Evolutionary conservation across 2,797 vertebrate species (phyloP).

Genomic region (Pangasius krempfi): DNA sequence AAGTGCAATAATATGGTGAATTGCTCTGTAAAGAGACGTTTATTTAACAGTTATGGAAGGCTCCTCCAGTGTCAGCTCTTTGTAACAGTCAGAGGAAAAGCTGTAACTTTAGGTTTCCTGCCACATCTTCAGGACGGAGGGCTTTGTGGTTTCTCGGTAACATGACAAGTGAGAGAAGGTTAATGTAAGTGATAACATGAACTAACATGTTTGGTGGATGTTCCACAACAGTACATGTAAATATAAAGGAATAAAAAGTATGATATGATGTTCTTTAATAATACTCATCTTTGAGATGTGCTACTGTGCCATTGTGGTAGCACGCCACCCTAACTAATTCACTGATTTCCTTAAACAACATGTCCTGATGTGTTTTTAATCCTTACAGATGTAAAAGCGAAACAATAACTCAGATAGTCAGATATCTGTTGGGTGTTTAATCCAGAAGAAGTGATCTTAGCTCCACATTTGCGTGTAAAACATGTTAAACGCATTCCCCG

Average conservation of each 20-base stretch:
- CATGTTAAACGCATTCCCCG: neutral
- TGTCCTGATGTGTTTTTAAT: neutral
- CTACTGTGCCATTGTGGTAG: neutral
- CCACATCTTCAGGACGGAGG: too few species aligned
- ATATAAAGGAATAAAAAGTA: neutral
- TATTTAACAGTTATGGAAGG: too few species aligned
- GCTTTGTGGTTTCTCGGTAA: neutral
- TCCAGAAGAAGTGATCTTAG: neutral
- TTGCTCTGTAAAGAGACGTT: neutral
- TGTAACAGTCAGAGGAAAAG: neutral
- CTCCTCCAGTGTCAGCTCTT: neutral
- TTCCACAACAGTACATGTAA: neutral
- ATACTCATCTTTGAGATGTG: neutral
- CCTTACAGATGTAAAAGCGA: neutral
- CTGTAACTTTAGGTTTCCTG: too few species aligned
- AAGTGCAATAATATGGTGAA: neutral
- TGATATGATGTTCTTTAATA: neutral
- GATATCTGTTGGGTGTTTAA: neutral
- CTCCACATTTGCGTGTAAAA: neutral
- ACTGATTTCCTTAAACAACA: neutral
- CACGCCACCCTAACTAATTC: neutral
- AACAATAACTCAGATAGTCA: neutral
- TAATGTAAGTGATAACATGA: neutral
- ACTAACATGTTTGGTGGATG: neutral
- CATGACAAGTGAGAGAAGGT: neutral